Percentiles rank a stretch among this genome's conserved stretches.
phyloP scores from a whole-genome alignment of 1,140 invertebrate species.

The Drosophila leontia region DNA sequence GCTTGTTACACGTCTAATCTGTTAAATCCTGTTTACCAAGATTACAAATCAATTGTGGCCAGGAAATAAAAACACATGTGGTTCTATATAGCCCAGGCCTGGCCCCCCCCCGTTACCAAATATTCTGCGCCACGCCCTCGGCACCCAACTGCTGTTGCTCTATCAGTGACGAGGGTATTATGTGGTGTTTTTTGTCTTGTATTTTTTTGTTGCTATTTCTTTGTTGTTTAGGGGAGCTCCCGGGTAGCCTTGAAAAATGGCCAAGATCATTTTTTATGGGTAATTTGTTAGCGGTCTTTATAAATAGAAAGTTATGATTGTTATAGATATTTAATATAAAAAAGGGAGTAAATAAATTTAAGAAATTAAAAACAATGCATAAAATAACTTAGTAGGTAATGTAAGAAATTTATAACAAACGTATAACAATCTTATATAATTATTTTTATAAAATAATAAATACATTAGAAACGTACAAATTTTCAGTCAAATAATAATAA shows the following conservation, averaged over 20 bases:
- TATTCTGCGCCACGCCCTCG: neutral
- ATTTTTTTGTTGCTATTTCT: neutral
- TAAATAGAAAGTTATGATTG: conserved; percentile 3
- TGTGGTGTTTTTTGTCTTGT: conserved; percentile 17
- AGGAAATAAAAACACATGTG: conserved; percentile 79
- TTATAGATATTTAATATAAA: neutral
- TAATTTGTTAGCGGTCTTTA: conserved; percentile 5
- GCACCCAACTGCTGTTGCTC: conserved; percentile 12
- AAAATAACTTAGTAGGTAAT: too few relatives aligned
- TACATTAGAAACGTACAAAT: too few relatives aligned
- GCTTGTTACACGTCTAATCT: conserved; percentile 82
- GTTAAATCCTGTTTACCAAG: conserved; percentile 82
- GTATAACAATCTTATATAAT: too few relatives aligned
- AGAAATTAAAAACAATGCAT: too few relatives aligned
- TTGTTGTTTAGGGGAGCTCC: neutral
- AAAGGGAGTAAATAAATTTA: neutral
- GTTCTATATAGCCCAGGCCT: neutral
- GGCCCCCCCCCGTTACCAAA: neutral
- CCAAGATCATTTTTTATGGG: conserved; percentile 20
- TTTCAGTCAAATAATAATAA: too few relatives aligned
- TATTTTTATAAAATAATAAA: too few relatives aligned
- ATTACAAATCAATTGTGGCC: conserved; percentile 83
- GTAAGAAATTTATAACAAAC: too few relatives aligned
- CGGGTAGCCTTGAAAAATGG: conserved; percentile 19
- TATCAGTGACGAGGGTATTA: conserved; percentile 50